Evolutionary conservation across 2,888 invertebrate genomes (phyloP).

Genomic region (Netelia melanura): DNA sequence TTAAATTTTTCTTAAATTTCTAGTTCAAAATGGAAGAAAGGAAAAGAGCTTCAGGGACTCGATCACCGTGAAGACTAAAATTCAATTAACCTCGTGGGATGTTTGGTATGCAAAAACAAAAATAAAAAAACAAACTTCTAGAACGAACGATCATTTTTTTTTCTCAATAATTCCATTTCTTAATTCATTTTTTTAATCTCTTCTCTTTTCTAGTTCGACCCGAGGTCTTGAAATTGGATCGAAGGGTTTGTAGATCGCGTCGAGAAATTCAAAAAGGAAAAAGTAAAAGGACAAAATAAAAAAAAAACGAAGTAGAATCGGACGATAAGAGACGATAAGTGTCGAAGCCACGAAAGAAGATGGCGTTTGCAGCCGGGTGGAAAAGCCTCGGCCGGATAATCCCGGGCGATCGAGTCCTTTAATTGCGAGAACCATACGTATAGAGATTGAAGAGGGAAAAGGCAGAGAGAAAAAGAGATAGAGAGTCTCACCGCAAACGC

Average conservation of each 20-base stretch:
- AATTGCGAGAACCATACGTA: conserved; percentile 45
- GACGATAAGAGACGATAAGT: conserved; percentile 1
- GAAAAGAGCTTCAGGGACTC: no score
- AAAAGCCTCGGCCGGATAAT: conserved; percentile 53
- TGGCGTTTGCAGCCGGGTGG: conserved; percentile 42
- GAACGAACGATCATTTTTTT: no score
- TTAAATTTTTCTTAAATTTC: no score
- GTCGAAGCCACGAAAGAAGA: conserved; percentile 33
- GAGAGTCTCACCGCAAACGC: conserved; percentile 18
- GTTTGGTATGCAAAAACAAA: no score
- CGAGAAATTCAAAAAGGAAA: background rate
- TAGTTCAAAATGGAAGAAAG: no score
- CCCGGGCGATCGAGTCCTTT: conserved; percentile 51
- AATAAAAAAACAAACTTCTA: no score
- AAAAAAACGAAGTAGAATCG: background rate
- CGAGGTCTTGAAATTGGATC: conserved; percentile 4
- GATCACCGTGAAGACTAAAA: no score
- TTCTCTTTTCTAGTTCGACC: background rate
- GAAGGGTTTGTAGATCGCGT: background rate
- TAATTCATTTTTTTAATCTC: background rate
- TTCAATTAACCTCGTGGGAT: no score
- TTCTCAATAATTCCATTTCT: background rate
- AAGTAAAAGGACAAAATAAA: no score
- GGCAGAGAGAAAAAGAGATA: background rate
- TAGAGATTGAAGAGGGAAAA: background rate